Base-by-base conservation (phyloP, 2,113 vertebrate genomes). In the Stegostoma tigrinum region DNA sequence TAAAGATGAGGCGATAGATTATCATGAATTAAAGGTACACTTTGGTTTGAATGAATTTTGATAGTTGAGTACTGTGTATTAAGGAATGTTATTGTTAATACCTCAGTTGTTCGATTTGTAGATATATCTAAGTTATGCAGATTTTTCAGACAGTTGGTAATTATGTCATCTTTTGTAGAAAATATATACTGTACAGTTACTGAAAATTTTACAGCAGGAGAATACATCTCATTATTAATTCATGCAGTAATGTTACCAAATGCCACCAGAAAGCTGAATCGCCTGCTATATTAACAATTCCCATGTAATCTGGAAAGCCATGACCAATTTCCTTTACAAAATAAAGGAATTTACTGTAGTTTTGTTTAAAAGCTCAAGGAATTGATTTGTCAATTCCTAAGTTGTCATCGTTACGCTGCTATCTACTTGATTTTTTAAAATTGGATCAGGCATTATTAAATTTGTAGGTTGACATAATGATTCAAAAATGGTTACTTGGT, bases 1-100 rank as follows among this genome's bases (percentile, higher is more conserved):
- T 96, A 99, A 99, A 97, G 99, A 99, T 93, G 98, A 97, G 97
- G 98, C 98, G 75, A 99, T 99, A 96, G 98, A 99, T 97, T 99
- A 99, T 96, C 99, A 99, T 67, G 99, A 99, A 96, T 97, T 99
- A 95, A 99, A 99, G 98, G 99, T 99, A 97, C 97, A 96, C 78
- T 67, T 91, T 70, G 15, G 24, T 94, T 94, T 52, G 14, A 95
- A 64, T 52, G 10, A 3, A 95, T 75, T 34, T 52, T 94, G n/a
- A 94, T 42, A 90, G 87, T 23, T 52, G 87, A 90, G 52, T 42
- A 45, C 5, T 95, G 27, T 95, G n/a, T 0, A 24, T 96, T 86
- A 86, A 72, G 89, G 80, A 96, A 96, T 96, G 27, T 52, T 61
- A 55, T 55, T 91, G 66, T 72, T 95, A 95, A 72, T 70, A 34